phyloP scores from a whole-genome alignment of 2,113 vertebrate genomes.

The Myotis lucifugus region DNA sequence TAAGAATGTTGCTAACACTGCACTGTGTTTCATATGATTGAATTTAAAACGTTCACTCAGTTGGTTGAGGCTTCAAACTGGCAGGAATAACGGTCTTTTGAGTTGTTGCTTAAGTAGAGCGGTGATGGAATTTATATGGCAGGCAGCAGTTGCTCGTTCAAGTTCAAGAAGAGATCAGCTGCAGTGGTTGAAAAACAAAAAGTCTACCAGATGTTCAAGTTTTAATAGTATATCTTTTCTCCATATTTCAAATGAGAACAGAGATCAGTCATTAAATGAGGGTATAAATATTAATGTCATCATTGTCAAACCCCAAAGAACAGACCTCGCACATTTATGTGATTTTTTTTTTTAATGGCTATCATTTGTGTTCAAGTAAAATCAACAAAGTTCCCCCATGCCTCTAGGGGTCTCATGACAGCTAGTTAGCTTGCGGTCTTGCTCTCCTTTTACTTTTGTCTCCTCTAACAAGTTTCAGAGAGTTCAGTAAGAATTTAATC shows the following conservation, averaged over 20 bases:
- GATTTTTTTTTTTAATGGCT: constrained; percentile 3
- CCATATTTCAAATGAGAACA: constrained; percentile 51
- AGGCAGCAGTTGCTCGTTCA: constrained; percentile 42
- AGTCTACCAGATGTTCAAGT: constrained; percentile 29
- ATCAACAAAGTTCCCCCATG: background rate
- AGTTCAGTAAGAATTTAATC: constrained; percentile 14
- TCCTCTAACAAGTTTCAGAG: constrained; percentile 36
- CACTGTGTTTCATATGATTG: background rate
- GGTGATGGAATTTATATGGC: constrained; percentile 52
- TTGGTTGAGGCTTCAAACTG: constrained; percentile 63
- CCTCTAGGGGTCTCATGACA: background rate
- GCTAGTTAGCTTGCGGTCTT: constrained; percentile 13
- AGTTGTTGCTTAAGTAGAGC: constrained; percentile 60
- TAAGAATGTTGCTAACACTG: constrained; percentile 60
- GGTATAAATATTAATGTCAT: constrained; percentile 48
- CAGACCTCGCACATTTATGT: background rate
- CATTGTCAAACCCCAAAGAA: constrained; percentile 27
- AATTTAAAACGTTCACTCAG: constrained; percentile 64
- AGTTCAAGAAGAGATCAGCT: constrained; percentile 42
- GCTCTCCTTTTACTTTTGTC: background rate
- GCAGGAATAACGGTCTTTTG: constrained; percentile 45
- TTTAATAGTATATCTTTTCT: constrained; percentile 50
- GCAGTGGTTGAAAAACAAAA: constrained; percentile 29
- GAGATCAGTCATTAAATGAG: constrained; percentile 26
- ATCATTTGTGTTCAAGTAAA: constrained; percentile 40